Evolutionary conservation across 2,113 vertebrate genomes (phyloP).

Genomic region (Anarhynchus alexandrinus): DNA sequence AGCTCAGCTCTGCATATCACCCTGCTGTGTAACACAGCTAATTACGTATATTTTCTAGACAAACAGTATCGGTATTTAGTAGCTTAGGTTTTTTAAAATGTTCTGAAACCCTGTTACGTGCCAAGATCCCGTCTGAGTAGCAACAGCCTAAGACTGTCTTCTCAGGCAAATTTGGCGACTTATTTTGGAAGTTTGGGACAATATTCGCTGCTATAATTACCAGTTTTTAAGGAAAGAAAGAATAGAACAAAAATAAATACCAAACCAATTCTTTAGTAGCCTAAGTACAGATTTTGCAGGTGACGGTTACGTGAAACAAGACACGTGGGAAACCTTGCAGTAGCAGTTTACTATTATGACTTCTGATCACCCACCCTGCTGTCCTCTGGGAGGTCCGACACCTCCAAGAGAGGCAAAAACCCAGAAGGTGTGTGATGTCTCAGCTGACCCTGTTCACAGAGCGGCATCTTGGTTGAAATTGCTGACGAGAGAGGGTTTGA

Average conservation of each 20-base stretch:
- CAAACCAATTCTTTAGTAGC: background rate
- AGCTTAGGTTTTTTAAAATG: slow-evolving; percentile 42
- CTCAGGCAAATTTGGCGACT: background rate
- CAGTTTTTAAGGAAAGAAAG: background rate
- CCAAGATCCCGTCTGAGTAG: slow-evolving; percentile 19
- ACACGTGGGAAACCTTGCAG: background rate
- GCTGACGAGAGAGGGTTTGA: background rate
- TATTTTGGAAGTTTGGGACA: background rate
- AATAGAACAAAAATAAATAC: background rate
- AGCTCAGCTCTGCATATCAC: slow-evolving; percentile 55
- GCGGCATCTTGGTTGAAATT: background rate
- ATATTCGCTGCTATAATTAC: background rate
- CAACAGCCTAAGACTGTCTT: background rate
- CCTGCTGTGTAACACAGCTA: slow-evolving; percentile 63
- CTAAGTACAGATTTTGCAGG: background rate
- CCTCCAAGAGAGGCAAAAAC: background rate
- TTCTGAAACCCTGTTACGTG: slow-evolving; percentile 47
- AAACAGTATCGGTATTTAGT: slow-evolving; percentile 43
- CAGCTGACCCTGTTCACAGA: background rate
- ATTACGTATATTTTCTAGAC: slow-evolving; percentile 52
- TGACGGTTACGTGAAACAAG: background rate
- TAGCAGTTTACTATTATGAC: background rate
- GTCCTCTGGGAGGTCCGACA: background rate
- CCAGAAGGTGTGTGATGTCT: background rate
- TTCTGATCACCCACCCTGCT: background rate